These are phyloP conservation scores for Drosophila setifemur DNA, from an alignment of 1,140 invertebrate genomes.

Conservation along the genomic window DNA sequence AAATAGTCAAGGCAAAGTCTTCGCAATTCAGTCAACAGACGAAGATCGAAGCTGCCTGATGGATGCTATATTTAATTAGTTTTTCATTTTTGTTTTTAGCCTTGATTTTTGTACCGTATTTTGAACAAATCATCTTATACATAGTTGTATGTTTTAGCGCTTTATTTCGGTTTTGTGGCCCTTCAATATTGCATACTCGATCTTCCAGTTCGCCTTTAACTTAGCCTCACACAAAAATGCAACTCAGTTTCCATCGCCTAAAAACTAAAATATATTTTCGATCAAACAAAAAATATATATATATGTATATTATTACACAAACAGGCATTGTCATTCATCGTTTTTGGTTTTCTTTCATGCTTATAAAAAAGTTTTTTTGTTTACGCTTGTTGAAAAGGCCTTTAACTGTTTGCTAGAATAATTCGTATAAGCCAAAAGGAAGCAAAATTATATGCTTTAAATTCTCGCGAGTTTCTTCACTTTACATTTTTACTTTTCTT, in stretches of 20 bases:
- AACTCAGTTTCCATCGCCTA: neutral
- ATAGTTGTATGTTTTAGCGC: neutral
- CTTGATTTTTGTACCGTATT: neutral
- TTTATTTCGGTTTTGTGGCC: neutral
- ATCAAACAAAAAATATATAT: neutral
- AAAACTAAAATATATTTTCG: conserved; percentile 16
- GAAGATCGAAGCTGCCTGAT: conserved; percentile 16
- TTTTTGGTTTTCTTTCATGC: neutral
- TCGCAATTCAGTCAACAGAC: conserved; percentile 31
- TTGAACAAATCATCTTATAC: conserved; percentile 19
- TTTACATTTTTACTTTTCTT: conserved; percentile 17
- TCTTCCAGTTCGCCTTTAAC: neutral
- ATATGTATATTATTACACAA: conserved; percentile 13
- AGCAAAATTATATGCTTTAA: conserved; percentile 67
- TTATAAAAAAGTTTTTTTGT: conserved; percentile 21
- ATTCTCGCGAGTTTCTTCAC: conserved; percentile 51
- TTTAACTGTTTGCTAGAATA: conserved; percentile 34
- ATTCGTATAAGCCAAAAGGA: conserved; percentile 56
- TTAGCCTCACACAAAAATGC: neutral
- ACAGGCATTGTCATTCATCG: conserved; percentile 17
- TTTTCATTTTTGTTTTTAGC: conserved; percentile 25
- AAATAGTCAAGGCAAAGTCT: conserved; percentile 19
- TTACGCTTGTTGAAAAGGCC: conserved; percentile 43
- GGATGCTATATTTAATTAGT: no score
- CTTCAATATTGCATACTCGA: conserved; percentile 4